Evolutionary conservation across 2,113 vertebrate species (phyloP), one percentile per base, ranked within the genome.

Genomic region (Alexandromys fortis): DNA sequence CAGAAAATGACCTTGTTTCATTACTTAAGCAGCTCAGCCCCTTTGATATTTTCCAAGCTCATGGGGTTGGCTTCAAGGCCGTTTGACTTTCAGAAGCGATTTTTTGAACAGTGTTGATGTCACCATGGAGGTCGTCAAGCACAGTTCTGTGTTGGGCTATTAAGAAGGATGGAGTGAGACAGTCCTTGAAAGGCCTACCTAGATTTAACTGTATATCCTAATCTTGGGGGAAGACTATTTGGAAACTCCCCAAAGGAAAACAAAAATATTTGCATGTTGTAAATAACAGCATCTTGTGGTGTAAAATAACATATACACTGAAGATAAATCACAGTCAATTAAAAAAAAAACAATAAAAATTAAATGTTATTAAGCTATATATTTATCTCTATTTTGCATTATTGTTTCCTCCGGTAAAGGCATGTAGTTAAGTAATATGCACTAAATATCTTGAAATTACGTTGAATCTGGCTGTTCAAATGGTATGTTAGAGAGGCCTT

Each of bases 11-110:
- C 82, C 93, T 97, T 92, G 63, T 83, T 98, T 78, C 83, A 89
- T 97, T 97, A 96, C 95, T 97, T 97, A 97, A 98, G 94, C 79
- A 67, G 61, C 58, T 97, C 92, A 72, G 70, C 86, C 38, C 92
- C 91, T 94, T 88, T 73, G 83, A 5, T 3, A 17, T 98, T 97
- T 88, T 96, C 73, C 45, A 95, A 97, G 42, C 77, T 97, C 86
- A 92, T 79, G 21, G 38, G 98, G 22, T 94, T 97, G 26, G 2
- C 90, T 97, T 97, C 95, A 97, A 97, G 94, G 52, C 95, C 49
- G 16, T 97, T 97, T 97, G 89, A 89, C 26, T 91, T 95, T 90
- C 78, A 91, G 77, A 78, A 94, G 76, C 35, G 7, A 14, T 89
- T 95, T 89, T 92, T 63, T 38, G 28, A 82, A 52, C 17, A 91